These are phyloP conservation scores for Tetragnatha montana DNA, from an alignment of 2,888 invertebrate genomes.

Conservation along the genomic window DNA sequence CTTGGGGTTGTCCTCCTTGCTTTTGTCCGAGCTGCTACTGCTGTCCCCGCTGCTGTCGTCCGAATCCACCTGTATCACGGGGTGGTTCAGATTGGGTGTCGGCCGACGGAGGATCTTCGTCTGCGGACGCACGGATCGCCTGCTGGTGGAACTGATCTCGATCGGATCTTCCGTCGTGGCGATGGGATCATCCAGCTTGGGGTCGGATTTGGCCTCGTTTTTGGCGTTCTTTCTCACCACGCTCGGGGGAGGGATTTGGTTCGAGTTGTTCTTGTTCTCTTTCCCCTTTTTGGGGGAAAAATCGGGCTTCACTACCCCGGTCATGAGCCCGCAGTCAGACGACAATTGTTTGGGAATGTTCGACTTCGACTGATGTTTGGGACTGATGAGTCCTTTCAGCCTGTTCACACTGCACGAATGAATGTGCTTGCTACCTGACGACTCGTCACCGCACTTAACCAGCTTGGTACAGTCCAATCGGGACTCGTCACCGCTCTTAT, in stretches of 20 bases:
- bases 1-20: constrained; percentile 66
- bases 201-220: constrained; percentile 40
- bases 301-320: constrained; percentile 47
- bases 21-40: constrained; percentile 50
- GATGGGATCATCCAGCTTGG: not conserved
- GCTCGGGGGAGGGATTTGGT: constrained; percentile 46
- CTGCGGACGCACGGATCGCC: constrained; percentile 67
- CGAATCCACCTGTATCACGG: constrained; percentile 69
- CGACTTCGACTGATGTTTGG: not conserved
- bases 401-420: too few species aligned
- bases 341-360: not conserved
- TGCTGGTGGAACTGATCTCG: constrained; percentile 45
- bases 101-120: constrained; percentile 72
- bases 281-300: constrained; percentile 65
- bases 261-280: constrained; percentile 63
- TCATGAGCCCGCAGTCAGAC: constrained; percentile 18
- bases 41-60: constrained; percentile 64
- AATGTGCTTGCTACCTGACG: too few species aligned
- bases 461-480: too few species aligned
- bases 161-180: not conserved
- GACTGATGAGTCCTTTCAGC: too few species aligned
- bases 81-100: constrained; percentile 71
- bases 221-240: constrained; percentile 50
- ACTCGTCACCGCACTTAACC: too few species aligned
- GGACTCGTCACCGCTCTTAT: too few species aligned